Conservation (phyloP, 2,797 vertebrate species). For the Mycteria americana region DNA sequence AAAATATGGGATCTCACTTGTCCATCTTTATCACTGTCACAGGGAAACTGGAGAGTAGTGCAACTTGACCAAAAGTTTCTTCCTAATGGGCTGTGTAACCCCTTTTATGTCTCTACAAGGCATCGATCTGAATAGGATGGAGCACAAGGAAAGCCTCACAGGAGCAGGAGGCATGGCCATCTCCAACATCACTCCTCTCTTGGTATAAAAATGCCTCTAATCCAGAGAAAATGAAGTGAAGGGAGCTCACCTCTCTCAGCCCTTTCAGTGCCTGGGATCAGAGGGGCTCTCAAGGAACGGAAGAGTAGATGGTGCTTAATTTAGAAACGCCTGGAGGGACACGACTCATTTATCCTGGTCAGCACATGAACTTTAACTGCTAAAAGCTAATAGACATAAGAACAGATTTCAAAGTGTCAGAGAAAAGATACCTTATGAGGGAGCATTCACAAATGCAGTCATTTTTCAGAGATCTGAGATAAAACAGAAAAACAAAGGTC, state of each 20-base stretch:
- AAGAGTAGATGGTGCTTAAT: not conserved
- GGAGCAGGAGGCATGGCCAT: not conserved
- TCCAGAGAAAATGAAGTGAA: not conserved
- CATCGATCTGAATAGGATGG: not conserved
- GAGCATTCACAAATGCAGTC: not conserved
- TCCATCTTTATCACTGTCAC: not conserved
- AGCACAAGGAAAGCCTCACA: not conserved
- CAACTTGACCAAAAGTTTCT: not conserved
- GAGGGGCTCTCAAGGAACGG: not conserved
- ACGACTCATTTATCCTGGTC: not conserved
- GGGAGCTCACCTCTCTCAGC: not conserved
- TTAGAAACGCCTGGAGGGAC: not conserved
- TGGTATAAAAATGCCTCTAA: not conserved
- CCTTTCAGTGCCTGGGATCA: not conserved
- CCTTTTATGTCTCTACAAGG: not conserved
- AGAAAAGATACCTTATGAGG: not conserved
- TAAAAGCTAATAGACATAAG: not conserved
- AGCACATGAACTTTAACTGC: not conserved
- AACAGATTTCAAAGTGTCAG: not conserved
- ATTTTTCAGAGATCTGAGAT: not conserved
- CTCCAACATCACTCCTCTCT: not conserved
- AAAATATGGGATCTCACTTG: not conserved
- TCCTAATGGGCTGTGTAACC: not conserved
- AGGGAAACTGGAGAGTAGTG: not conserved
- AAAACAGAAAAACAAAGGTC: not conserved